phyloP scores from a whole-genome alignment of 2,888 invertebrate species.

The Matsumyia berberina region DNA sequence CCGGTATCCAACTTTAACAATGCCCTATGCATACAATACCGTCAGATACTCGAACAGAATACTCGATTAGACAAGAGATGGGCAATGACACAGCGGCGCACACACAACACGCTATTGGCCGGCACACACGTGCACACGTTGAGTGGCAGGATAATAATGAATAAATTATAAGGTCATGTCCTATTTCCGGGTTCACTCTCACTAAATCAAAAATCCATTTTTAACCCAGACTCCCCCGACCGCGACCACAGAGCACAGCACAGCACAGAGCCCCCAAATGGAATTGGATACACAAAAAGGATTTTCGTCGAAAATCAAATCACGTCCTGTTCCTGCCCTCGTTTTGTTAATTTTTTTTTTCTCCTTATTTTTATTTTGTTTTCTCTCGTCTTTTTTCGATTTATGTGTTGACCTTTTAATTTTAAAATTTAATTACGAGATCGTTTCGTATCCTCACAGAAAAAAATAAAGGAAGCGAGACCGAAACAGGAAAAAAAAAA shows the following conservation, averaged over 20 bases:
- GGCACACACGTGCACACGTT: slow-evolving; percentile 46
- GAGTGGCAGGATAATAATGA: slow-evolving; percentile 49
- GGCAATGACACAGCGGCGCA: slow-evolving; percentile 28
- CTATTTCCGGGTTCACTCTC: slow-evolving; percentile 38
- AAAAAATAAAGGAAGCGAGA: slow-evolving; percentile 20
- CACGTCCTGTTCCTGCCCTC: slow-evolving; percentile 15
- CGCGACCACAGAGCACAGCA: too few relatives aligned
- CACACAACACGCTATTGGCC: neutral
- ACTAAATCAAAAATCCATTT: slow-evolving; percentile 57
- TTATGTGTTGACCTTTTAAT: slow-evolving; percentile 64
- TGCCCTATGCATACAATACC: neutral
- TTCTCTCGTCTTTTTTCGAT: neutral
- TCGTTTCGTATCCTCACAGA: slow-evolving; percentile 31
- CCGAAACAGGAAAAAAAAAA: neutral
- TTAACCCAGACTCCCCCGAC: slow-evolving; percentile 1
- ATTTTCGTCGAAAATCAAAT: slow-evolving; percentile 43
- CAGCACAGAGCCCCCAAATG: too few relatives aligned
- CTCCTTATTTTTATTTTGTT: slow-evolving; percentile 2
- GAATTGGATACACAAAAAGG: slow-evolving; percentile 27
- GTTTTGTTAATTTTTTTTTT: too few relatives aligned
- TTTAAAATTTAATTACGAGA: slow-evolving; percentile 72
- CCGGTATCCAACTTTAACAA: slow-evolving; percentile 6
- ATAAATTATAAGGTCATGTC: slow-evolving; percentile 68
- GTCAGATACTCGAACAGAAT: neutral
- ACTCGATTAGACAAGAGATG: slow-evolving; percentile 36